Evolutionary conservation across 2,888 invertebrate genomes (phyloP).

Genomic region (Empis stercorea): DNA sequence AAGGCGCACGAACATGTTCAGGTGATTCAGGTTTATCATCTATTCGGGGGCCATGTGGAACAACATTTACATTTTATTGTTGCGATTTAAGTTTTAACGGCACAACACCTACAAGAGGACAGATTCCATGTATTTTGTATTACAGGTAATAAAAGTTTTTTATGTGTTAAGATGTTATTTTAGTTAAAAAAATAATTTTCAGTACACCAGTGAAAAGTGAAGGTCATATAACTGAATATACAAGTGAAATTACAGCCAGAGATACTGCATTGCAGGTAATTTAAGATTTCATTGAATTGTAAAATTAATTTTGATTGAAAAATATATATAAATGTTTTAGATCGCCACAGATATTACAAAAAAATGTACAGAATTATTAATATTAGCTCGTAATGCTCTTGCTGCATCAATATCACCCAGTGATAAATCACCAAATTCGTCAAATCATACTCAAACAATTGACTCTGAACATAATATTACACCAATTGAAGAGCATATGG

Average conservation of each 20-base stretch:
- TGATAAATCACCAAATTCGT: slow-evolving; percentile 40
- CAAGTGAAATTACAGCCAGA: slow-evolving; percentile 29
- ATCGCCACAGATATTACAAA: slow-evolving; percentile 68
- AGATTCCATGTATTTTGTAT: slow-evolving; percentile 86
- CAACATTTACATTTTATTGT: slow-evolving; percentile 77
- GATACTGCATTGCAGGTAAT: slow-evolving; percentile 50
- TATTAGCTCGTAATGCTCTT: slow-evolving; percentile 57
- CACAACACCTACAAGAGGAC: slow-evolving; percentile 89
- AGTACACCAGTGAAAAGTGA: slow-evolving; percentile 33
- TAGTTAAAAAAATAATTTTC: neutral
- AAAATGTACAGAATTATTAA: slow-evolving; percentile 61
- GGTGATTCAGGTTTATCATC: slow-evolving; percentile 85
- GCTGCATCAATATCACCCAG: slow-evolving; percentile 42
- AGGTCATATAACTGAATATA: slow-evolving; percentile 16
- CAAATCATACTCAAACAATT: slow-evolving; percentile 36
- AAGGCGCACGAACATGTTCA: slow-evolving; percentile 84
- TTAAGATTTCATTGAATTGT: neutral
- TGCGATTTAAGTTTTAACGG: slow-evolving; percentile 92
- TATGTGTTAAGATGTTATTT: neutral
- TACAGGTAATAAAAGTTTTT: slow-evolving; percentile 17
- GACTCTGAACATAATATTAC: slow-evolving; percentile 38
- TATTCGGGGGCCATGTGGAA: slow-evolving; percentile 86
- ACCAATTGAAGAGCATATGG: slow-evolving; percentile 37
- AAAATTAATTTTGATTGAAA: neutral
- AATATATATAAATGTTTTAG: slow-evolving; percentile 31